Evolutionary conservation across 2,888 invertebrate species (phyloP).

Genomic region (Halocaridina rubra): DNA sequence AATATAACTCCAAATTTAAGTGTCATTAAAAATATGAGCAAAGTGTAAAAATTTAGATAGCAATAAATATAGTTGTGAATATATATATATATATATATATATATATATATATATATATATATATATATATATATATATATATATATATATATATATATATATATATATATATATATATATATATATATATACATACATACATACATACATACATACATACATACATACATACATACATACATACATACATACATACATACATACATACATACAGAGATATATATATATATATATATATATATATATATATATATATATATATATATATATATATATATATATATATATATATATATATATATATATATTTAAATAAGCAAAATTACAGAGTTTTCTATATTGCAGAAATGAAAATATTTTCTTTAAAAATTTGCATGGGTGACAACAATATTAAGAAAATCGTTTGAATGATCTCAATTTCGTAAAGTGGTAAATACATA

Average conservation of each 20-base stretch:
- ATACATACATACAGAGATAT: background rate
- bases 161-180: background rate
- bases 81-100: background rate
- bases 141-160: background rate
- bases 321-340: background rate
- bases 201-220: background rate
- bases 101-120: background rate
- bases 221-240: background rate
- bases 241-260: background rate
- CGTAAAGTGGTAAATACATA: too few species aligned
- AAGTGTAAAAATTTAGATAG: too few species aligned
- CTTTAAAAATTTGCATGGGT: too few species aligned
- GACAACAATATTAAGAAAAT: too few species aligned
- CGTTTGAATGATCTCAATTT: too few species aligned
- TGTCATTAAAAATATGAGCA: too few species aligned
- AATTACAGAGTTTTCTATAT: background rate
- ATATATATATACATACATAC: background rate
- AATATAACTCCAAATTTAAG: too few species aligned
- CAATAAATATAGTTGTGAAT: background rate
- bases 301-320: background rate
- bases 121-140: background rate
- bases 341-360: background rate
- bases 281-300: background rate
- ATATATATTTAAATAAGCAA: background rate
- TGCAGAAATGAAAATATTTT: too few species aligned